Conservation (phyloP, 2,888 invertebrate species). For the Crepidodera aurea region DNA sequence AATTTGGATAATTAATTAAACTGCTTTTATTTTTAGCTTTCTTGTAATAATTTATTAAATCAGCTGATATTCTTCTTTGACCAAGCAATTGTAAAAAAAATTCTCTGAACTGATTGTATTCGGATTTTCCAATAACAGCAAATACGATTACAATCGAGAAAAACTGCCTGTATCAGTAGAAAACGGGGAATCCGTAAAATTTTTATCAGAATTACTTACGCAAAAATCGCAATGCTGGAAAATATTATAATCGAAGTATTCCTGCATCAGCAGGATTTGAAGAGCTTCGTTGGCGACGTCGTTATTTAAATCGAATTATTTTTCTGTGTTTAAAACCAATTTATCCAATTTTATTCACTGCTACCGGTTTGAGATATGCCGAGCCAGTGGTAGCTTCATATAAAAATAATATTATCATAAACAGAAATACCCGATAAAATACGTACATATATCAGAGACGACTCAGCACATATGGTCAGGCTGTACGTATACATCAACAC, state of each 20-base stretch:
- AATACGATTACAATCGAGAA: constrained; percentile 5
- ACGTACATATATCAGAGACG: no score
- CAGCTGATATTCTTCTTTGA: no score
- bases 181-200: constrained; percentile 1
- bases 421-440: no score
- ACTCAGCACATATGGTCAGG: no score
- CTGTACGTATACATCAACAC: no score
- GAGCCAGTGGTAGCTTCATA: background rate
- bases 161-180: constrained; percentile 9
- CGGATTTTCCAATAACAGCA: background rate
- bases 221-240: background rate
- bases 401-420: no score
- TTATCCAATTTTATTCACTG: constrained; percentile 5
- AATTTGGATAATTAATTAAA: no score
- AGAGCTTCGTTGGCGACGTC: background rate
- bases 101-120: no score
- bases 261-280: constrained; percentile 8
- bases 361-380: background rate
- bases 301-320: constrained; percentile 16
- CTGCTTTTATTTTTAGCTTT: no score
- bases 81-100: no score
- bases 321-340: constrained; percentile 14
- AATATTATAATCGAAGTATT: constrained; percentile 6
- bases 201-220: background rate
- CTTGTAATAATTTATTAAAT: no score